Evolutionary conservation across 2,113 vertebrate genomes (phyloP).

Genomic region (Petaurus breviceps): DNA sequence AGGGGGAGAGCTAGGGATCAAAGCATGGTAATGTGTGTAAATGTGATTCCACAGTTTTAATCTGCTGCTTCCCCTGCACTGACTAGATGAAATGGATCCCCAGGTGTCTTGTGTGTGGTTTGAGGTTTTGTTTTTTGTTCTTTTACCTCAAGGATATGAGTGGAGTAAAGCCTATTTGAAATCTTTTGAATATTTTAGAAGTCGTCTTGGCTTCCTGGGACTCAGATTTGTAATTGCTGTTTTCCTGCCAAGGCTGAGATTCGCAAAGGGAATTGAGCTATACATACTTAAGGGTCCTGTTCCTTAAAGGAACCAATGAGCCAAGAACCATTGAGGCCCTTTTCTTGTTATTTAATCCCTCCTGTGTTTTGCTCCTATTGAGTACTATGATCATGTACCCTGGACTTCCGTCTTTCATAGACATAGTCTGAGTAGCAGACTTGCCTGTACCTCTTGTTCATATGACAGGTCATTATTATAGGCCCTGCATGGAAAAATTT

Average conservation of each 20-base stretch:
- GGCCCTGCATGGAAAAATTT: background rate
- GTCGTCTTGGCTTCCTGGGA: background rate
- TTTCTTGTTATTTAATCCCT: background rate
- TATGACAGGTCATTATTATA: too few relatives aligned
- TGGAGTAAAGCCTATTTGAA: background rate
- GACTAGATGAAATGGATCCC: background rate
- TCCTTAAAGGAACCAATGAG: background rate
- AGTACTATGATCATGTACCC: background rate
- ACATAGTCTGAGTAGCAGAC: fast-evolving
- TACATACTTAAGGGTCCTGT: fast-evolving
- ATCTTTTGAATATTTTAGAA: background rate
- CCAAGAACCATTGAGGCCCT: background rate
- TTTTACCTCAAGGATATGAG: background rate
- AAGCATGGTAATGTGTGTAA: background rate
- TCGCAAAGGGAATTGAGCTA: background rate
- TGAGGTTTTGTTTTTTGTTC: background rate
- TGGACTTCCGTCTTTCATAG: background rate
- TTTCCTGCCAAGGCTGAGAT: background rate
- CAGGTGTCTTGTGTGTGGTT: background rate
- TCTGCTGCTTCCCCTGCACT: background rate
- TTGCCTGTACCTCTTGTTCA: background rate
- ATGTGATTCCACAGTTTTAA: background rate
- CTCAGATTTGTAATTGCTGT: background rate
- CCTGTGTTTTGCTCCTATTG: background rate
- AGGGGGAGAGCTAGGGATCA: background rate